Base-by-base conservation (phyloP, 2,888 invertebrate species). In the Harpalus rufipes region DNA sequence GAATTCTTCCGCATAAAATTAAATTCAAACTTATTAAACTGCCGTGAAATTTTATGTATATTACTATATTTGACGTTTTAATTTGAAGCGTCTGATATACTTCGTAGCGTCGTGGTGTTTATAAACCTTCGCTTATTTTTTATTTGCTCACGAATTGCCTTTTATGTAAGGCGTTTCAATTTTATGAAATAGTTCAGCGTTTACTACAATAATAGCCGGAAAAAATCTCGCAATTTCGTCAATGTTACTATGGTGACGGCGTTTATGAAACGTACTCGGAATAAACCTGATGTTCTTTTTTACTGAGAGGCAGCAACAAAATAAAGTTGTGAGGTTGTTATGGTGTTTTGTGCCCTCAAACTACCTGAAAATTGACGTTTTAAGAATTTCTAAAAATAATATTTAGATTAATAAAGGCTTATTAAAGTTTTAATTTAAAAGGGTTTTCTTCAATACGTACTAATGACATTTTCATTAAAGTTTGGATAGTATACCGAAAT, bases 1-100 rank as follows among this genome's bases (percentile, higher is more conserved):
- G n/a, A n/a, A n/a, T n/a, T n/a, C n/a, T n/a, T n/a, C n/a, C 72
- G 18, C 41, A 32, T n/a, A 74, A 74, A 74, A 74, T 44, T 41
- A 74, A 74, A 74, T 21, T 74, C 10, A 74, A 74, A 74, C 41
- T 74, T 44, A 74, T 74, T 74, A 74, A 74, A 18, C 21, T 74
- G 72, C 18, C 72, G 51, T 4, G n/a, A 41, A n/a, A 72, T 16
- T 72, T 68, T 72, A 41, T 0, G 7, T 74, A 44, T 74, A 44
- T 44, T 44, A n/a, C 72, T 44, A 1, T 44, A 1, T 7, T 44
- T 74, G 72, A 74, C 72, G 44, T 74, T 74, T 44, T 74, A 74
- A 74, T 44, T 74, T 74, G 6, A 41, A 74, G 16, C 16, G 18
- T 44, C 10, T 41, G 10, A 74, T 44, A 74, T 74, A 18, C 21